These are phyloP conservation scores for Periophthalmus modestus DNA, from an alignment of 2,113 vertebrate species.

Conservation along the genomic window DNA sequence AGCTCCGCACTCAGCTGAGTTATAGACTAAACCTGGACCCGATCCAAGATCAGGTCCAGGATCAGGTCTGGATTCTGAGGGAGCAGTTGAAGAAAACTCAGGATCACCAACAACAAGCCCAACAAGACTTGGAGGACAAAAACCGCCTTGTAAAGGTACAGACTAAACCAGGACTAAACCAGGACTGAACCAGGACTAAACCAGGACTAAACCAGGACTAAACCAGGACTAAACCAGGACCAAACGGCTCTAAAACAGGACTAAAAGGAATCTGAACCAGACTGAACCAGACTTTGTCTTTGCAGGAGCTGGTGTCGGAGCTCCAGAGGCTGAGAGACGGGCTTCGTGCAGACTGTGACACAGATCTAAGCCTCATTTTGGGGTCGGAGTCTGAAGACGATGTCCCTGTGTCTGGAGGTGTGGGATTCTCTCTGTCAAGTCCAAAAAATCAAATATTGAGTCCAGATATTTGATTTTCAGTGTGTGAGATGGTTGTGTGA, in stretches of 20 bases:
- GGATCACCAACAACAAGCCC: constrained; percentile 84
- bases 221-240: constrained; percentile 80
- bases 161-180: constrained; percentile 86
- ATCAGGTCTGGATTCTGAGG: constrained; percentile 36
- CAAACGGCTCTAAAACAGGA: constrained; percentile 83
- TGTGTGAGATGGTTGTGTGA: too few relatives aligned
- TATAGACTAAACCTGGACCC: constrained; percentile 8
- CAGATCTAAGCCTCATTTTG: constrained; percentile 74
- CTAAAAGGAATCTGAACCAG: constrained; percentile 76
- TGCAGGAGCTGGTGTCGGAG: constrained; percentile 85
- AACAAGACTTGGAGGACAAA: constrained; percentile 75
- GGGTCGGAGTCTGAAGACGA: constrained; percentile 68
- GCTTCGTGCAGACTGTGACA: constrained; percentile 64
- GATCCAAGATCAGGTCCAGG: constrained; percentile 10
- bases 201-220: constrained; percentile 86
- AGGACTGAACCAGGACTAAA: constrained; percentile 82
- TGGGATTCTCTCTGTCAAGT: too few relatives aligned
- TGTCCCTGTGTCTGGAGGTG: constrained; percentile 52
- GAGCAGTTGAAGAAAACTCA: constrained; percentile 77
- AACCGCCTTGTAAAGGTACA: constrained; percentile 87
- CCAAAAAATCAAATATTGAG: too few relatives aligned
- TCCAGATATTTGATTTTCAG: too few relatives aligned
- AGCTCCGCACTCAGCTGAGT: constrained; percentile 57
- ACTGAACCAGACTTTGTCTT: constrained; percentile 48
- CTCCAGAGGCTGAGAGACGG: constrained; percentile 83